A percentile compares a stretch with the other conserved stretches of the same genome.
These are phyloP conservation scores for Protosalanx chinensis DNA, from an alignment of 2,797 vertebrate genomes.

Conservation along the genomic window DNA sequence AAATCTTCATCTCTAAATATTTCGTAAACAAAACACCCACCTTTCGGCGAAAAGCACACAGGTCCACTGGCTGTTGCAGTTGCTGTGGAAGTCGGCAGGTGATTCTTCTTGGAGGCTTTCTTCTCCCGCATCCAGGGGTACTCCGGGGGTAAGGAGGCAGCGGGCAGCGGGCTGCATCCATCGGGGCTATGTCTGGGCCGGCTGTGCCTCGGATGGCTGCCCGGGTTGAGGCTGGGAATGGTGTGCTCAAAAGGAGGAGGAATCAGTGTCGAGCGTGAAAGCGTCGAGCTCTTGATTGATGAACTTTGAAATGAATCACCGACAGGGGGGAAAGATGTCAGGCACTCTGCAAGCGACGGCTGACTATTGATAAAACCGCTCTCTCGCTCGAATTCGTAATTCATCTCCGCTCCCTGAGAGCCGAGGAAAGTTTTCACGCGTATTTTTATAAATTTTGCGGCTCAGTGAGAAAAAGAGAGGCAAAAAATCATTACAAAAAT, in stretches of 20 bases:
- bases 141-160: constrained; percentile 91
- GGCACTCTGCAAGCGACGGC: constrained; percentile 99
- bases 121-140: constrained; percentile 99
- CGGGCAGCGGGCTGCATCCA: constrained; percentile 89
- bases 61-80: constrained; percentile 80
- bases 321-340: constrained; percentile 99
- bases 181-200: constrained; percentile 94
- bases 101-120: constrained; percentile 94
- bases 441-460: constrained; percentile 91
- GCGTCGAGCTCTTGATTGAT: constrained; percentile 99
- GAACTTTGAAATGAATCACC: constrained; percentile 99
- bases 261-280: constrained; percentile 99
- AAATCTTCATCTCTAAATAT: constrained; percentile 17
- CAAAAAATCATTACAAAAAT: constrained; percentile 74
- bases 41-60: constrained; percentile 93
- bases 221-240: constrained; percentile 98
- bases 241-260: constrained; percentile 99
- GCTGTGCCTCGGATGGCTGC: constrained; percentile 96
- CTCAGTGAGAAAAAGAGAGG: constrained; percentile 63
- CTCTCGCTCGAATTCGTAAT: constrained; percentile 99
- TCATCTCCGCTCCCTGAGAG: constrained; percentile 95
- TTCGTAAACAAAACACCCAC: constrained; percentile 64
- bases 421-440: constrained; percentile 89
- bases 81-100: constrained; percentile 79
- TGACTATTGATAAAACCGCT: constrained; percentile 99